Conservation (phyloP, 2,113 vertebrate species). For the Onychostruthus taczanowskii region DNA sequence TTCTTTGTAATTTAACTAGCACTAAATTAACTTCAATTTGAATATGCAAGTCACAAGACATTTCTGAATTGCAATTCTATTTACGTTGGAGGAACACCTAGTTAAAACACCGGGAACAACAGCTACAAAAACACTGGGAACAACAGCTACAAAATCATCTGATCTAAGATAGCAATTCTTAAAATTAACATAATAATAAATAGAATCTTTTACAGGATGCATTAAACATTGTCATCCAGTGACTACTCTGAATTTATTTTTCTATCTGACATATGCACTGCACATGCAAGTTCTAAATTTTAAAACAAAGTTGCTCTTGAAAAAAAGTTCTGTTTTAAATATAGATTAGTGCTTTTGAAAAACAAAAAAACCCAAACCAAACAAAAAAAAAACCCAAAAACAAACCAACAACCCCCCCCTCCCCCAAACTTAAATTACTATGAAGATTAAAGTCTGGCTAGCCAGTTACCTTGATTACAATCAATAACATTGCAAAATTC, state of each 20-base stretch:
- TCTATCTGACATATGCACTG: neutral
- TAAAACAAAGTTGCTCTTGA: neutral
- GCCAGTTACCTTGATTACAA: conserved; percentile 98
- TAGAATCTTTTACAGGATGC: neutral
- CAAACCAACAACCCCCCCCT: too few species aligned
- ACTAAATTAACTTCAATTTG: neutral
- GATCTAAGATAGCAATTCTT: neutral
- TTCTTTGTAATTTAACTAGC: neutral
- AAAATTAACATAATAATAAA: neutral
- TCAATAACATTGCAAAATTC: conserved; percentile 99
- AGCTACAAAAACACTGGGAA: neutral
- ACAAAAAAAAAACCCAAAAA: neutral
- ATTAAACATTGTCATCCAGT: neutral
- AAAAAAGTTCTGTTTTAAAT: conserved; percentile 24
- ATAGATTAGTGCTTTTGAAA: neutral
- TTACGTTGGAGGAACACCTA: neutral
- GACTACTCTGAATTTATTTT: neutral
- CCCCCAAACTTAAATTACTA: conserved; percentile 27
- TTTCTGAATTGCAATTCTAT: neutral
- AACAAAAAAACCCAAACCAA: neutral
- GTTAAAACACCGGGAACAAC: neutral
- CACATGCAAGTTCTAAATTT: neutral
- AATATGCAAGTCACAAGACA: neutral
- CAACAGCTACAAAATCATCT: neutral
- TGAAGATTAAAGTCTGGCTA: conserved; percentile 64